phyloP scores from a whole-genome alignment of 2,797 vertebrate genomes.

The Heterohyrax brucei region DNA sequence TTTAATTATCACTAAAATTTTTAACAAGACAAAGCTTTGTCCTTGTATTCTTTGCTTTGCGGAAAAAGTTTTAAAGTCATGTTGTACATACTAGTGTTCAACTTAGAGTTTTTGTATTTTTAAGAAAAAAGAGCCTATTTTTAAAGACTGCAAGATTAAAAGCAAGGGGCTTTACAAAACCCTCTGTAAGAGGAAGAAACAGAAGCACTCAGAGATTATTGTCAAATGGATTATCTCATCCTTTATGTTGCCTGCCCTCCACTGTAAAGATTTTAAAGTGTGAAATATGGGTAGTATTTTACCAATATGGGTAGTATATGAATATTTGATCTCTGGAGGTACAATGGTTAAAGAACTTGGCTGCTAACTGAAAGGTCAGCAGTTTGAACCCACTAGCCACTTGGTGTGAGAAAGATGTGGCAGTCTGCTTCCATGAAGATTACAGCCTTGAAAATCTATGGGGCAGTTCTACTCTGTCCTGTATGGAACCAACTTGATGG shows the following conservation, averaged over 20 bases:
- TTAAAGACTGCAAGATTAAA: constrained; percentile 39
- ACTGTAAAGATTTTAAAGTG: background rate
- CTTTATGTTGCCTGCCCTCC: background rate
- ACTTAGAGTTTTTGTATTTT: background rate
- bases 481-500: too few relatives aligned
- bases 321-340: too few relatives aligned
- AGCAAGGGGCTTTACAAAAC: background rate
- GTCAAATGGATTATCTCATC: background rate
- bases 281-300: background rate
- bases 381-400: too few relatives aligned
- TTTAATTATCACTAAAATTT: constrained; percentile 78
- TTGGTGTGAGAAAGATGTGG: too few relatives aligned
- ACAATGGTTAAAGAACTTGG: too few relatives aligned
- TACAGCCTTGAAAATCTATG: too few relatives aligned
- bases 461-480: too few relatives aligned
- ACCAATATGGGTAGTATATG: too few relatives aligned
- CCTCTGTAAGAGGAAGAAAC: background rate
- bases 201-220: background rate
- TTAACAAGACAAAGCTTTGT: constrained; percentile 70
- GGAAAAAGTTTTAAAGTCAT: constrained; percentile 65
- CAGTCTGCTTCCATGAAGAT: too few relatives aligned
- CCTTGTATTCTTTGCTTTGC: constrained; percentile 70
- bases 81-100: constrained; percentile 51
- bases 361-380: too few relatives aligned
- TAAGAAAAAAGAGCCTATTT: background rate